A percentile compares a stretch with the other conserved stretches of the same genome.
Conservation (phyloP, 2,888 invertebrate species). For the Gymnocheta viridis region DNA sequence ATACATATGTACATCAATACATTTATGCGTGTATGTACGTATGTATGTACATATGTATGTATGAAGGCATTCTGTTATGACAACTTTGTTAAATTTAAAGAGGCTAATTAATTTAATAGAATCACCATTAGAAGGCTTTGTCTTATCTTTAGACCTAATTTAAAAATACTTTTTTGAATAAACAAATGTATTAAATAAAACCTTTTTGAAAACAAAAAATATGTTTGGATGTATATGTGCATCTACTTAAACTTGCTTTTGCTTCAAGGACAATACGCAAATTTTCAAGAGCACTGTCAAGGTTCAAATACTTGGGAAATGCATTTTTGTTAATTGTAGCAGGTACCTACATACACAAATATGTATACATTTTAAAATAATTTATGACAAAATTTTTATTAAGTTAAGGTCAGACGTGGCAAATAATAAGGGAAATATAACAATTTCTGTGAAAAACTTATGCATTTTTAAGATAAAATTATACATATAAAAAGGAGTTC, state of each 20-base stretch:
- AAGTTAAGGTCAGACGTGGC: too few relatives aligned
- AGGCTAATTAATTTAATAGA: not conserved
- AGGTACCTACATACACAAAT: not conserved
- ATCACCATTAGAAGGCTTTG: not conserved
- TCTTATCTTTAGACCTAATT: not conserved
- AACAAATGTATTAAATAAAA: not conserved
- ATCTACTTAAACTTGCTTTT: not conserved
- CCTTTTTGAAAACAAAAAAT: not conserved
- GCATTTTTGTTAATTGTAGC: too few relatives aligned
- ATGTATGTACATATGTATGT: not conserved
- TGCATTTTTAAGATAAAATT: too few relatives aligned
- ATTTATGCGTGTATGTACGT: not conserved
- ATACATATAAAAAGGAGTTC: too few relatives aligned
- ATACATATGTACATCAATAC: not conserved
- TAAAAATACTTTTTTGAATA: not conserved
- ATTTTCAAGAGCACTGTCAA: conserved; percentile 44
- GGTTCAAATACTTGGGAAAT: not conserved
- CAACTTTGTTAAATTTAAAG: not conserved
- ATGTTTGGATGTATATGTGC: not conserved
- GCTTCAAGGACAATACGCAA: not conserved
- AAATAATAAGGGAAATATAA: too few relatives aligned
- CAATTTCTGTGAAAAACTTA: too few relatives aligned
- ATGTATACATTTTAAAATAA: not conserved
- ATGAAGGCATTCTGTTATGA: not conserved
- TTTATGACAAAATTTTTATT: too few relatives aligned